Base-by-base conservation (phyloP, 2,888 invertebrate species). In the Drosophila nr. medialis region DNA sequence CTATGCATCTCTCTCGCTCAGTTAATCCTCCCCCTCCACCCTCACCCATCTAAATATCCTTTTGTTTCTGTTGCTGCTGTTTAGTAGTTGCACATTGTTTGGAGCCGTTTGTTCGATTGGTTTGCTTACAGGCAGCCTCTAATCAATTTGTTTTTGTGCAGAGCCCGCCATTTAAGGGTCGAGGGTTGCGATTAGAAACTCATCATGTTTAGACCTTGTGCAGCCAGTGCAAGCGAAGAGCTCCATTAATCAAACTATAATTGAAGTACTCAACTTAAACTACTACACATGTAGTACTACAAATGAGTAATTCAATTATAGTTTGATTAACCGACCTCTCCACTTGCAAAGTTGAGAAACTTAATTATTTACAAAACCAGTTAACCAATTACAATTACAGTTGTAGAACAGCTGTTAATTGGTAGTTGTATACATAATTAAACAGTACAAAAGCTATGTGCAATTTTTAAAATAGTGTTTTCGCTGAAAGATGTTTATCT, bases 41-140 rank as follows among this genome's bases (percentile, higher is more conserved):
- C 24, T 2, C 21, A 8, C 18, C 40, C 2, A 13, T 15, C 4
- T 3, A 30, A 45, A 24, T 10, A 5, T 10, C 1, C 49, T 29
- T 40, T 32, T 49, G 5, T 40, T 6, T 18, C 11, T 21, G 13
- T 2, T 13, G 11, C 21, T 29, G 8, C 36, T 36, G 38, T 13
- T 76, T 62, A 50, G 61, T 45, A 15, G 24, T 55, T 40, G 18
- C 45, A 40, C 67, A 68, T 69, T 77, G 65, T 75, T 73, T 32
- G 27, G 30, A 3, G 18, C 30, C 40, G 55, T 62, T 78, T 50
- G 61, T 58, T 63, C 53, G 51, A 78, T 65, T 79, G 70, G 58
- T 61, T 66, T 38, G 69, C 50, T 58, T 53, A 32, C 32, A 49
- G 42, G 27, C 61, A 36, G 32, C 15, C 27, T 21, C 34, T 8